A percentile compares a stretch with the other conserved stretches of the same genome.
Conservation (phyloP, 2,113 vertebrate species). For the Psittacara wagleri region DNA sequence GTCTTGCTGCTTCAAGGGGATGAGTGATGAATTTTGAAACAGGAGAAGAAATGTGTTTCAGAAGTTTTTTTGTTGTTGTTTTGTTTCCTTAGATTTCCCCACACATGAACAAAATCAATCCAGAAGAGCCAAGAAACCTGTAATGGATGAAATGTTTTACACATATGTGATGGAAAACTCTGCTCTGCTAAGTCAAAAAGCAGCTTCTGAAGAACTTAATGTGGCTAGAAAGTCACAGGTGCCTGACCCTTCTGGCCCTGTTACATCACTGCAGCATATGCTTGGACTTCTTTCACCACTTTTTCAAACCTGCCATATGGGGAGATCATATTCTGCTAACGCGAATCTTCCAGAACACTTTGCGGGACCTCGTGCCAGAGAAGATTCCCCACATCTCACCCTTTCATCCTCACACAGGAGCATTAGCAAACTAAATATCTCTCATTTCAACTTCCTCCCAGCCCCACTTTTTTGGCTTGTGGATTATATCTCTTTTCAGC, state of each 20-base stretch:
- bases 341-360: constrained; percentile 77
- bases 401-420: constrained; percentile 81
- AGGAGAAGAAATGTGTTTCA: constrained; percentile 56
- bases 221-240: constrained; percentile 78
- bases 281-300: constrained; percentile 70
- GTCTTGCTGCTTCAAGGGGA: background rate
- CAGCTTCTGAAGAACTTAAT: constrained; percentile 79
- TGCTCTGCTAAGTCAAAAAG: constrained; percentile 75
- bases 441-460: constrained; percentile 78
- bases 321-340: constrained; percentile 76
- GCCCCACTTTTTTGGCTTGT: constrained; percentile 71
- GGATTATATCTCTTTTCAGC: constrained; percentile 55
- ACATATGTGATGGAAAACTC: constrained; percentile 82
- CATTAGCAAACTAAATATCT: constrained; percentile 78
- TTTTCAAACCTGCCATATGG: constrained; percentile 68
- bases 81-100: constrained; percentile 54
- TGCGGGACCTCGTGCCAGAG: constrained; percentile 63
- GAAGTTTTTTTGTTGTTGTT: constrained; percentile 57
- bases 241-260: constrained; percentile 68
- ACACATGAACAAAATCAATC: constrained; percentile 25
- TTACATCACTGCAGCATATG: constrained; percentile 68
- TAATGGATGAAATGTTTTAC: constrained; percentile 79
- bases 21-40: constrained; percentile 35
- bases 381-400: constrained; percentile 74
- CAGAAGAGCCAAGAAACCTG: constrained; percentile 66